Evolutionary conservation across 2,888 invertebrate species (phyloP).

Genomic region (Buathra laborator): DNA sequence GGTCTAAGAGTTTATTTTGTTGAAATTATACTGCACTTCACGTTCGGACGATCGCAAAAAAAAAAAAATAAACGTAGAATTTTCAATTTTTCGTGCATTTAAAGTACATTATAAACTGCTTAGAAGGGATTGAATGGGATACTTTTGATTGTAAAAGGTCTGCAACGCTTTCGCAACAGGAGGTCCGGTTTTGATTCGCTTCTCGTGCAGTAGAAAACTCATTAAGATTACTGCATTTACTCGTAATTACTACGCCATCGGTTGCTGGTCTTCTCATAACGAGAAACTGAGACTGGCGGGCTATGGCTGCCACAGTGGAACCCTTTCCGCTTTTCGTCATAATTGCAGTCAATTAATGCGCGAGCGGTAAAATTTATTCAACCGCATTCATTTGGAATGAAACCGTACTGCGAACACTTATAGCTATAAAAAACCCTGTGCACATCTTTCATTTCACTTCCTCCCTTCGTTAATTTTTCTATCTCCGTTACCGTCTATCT

Average conservation of each 20-base stretch:
- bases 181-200: not conserved
- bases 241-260: slow-evolving; percentile 58
- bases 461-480: not conserved
- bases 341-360: slow-evolving; percentile 70
- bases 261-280: slow-evolving; percentile 50
- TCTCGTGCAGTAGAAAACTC: not conserved
- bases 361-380: slow-evolving; percentile 54
- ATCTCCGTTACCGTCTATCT: slow-evolving; percentile 14
- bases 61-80: no score
- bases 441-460: not conserved
- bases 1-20: no score
- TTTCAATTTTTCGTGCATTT: not conserved
- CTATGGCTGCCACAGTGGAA: slow-evolving; percentile 11
- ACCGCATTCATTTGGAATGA: slow-evolving; percentile 54
- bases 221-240: slow-evolving; percentile 37
- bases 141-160: slow-evolving; percentile 7
- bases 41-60: no score
- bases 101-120: no score
- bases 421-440: not conserved
- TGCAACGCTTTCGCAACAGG: slow-evolving; percentile 3
- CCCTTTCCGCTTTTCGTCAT: slow-evolving; percentile 62
- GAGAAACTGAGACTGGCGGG: slow-evolving; percentile 24
- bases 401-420: slow-evolving; percentile 36
- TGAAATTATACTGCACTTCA: no score
- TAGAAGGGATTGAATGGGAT: no score